These are phyloP conservation scores for Germaria angustata DNA, from an alignment of 2,888 invertebrate genomes.

Conservation along the genomic window DNA sequence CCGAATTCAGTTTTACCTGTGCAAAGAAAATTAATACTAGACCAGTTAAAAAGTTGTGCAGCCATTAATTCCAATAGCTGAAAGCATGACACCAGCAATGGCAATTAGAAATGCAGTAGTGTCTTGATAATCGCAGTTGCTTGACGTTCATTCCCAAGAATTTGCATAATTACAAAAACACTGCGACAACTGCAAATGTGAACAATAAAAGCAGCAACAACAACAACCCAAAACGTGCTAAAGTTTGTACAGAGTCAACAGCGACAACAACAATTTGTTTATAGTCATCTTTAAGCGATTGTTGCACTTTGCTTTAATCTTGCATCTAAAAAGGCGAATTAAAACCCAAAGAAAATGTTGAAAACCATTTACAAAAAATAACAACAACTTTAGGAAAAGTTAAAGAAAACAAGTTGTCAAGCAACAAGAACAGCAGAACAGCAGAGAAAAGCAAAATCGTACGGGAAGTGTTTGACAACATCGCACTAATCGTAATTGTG, in stretches of 20 bases:
- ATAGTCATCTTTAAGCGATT: constrained; percentile 54
- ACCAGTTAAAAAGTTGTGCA: neutral
- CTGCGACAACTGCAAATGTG: constrained; percentile 19
- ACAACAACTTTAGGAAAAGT: neutral
- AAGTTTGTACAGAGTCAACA: constrained; percentile 30
- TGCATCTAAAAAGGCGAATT: constrained; percentile 20
- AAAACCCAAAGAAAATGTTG: neutral
- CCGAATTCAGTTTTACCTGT: too few species aligned
- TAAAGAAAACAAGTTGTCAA: constrained; percentile 45
- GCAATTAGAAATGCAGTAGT: neutral
- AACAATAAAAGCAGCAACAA: constrained; percentile 15
- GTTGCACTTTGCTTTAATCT: constrained; percentile 41
- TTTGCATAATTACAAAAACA: constrained; percentile 61
- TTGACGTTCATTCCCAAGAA: constrained; percentile 33
- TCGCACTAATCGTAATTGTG: neutral
- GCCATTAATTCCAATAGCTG: neutral
- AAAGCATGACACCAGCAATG: neutral
- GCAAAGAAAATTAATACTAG: too few species aligned
- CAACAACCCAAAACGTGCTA: constrained; percentile 34
- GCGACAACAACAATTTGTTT: constrained; percentile 41
- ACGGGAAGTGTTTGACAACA: constrained; percentile 48
- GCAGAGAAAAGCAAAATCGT: neutral
- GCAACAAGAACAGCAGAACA: neutral
- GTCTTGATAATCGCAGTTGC: constrained; percentile 5
- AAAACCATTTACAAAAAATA: constrained; percentile 4